Evolutionary conservation across 2,888 invertebrate genomes (phyloP), one percentile per base, ranked within the genome.

Genomic region (Hypselothyrea guttata): DNA sequence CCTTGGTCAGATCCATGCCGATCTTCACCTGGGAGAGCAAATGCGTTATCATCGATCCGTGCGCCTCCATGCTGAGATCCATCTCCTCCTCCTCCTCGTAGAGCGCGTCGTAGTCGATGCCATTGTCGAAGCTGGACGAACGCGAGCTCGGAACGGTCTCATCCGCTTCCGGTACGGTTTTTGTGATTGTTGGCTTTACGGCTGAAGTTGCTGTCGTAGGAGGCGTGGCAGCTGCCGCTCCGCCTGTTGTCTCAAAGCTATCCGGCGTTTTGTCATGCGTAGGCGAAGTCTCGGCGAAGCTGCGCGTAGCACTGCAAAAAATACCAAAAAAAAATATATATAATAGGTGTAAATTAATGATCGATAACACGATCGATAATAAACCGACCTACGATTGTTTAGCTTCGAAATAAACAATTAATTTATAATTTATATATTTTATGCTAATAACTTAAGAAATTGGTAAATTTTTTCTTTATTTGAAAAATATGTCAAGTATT

Each of bases 1-100:
- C 93, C 92, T 99, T 99, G 8, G 99, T 99, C 87, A 99, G 93
- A 91, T 99, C 99, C 99, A 99, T 99, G 65, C 99, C 99, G 87
- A 99, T 98, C 91, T 98, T 97, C 69, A 99, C 98, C 91, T 99
- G 99, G 1, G 98, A 98, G 74, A 99, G 91, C 46, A 99, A 93
- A 91, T 99, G 99, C 59, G 97, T 96, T 84, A 99, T 96, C 77
- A 99, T 97, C 42, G 98, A 98, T 48, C 99, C 99, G 90, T 99
- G 98, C 86, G 94, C 95, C 90, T 99, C 98, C 93, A 99, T 95
- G 18, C 95, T 95, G 90, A 97, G 94, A 88, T 96, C 96, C 85
- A 95, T 95, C 89, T 96, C 96, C 70, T 94, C 94, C 75, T 95
- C 95, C 86, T 97, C 96, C 89, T 98, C 97, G 91, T 98, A 98